phyloP scores from a whole-genome alignment of 1,140 invertebrate genomes.

The Temnothorax longispinosus region DNA sequence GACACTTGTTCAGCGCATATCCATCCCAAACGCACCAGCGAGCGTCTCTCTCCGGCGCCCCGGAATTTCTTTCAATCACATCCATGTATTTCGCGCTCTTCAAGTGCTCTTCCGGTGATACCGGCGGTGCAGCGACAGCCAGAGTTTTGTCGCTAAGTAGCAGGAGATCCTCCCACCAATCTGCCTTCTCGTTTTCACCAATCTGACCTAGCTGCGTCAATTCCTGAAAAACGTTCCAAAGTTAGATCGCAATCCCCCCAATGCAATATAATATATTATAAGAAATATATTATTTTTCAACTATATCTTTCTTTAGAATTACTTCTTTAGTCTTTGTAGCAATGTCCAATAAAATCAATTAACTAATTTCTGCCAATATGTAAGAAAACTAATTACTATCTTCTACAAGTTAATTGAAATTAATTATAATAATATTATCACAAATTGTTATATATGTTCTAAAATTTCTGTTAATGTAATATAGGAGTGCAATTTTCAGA shows the following conservation, averaged over 20 bases:
- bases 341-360: background rate
- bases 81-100: conserved; percentile 91
- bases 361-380: background rate
- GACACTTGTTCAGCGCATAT: conserved; percentile 89
- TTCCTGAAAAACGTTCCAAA: conserved; percentile 70
- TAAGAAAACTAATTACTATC: background rate
- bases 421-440: background rate
- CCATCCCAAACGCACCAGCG: conserved; percentile 89
- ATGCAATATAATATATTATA: background rate
- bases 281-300: background rate
- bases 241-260: background rate
- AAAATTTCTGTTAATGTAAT: background rate
- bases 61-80: conserved; percentile 91
- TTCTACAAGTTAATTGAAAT: background rate
- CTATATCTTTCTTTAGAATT: background rate
- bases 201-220: conserved; percentile 82
- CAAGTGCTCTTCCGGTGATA: conserved; percentile 88
- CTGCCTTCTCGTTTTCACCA: conserved; percentile 84
- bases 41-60: conserved; percentile 86
- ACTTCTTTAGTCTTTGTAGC: background rate
- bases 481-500: background rate
- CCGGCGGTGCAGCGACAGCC: conserved; percentile 87
- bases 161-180: conserved; percentile 87
- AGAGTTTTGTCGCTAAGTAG: conserved; percentile 86
- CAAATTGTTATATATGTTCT: background rate